A percentile compares a stretch with the other conserved stretches of the same genome.
Conservation (phyloP, 2,888 invertebrate species). For the Blastobasis adustella region DNA sequence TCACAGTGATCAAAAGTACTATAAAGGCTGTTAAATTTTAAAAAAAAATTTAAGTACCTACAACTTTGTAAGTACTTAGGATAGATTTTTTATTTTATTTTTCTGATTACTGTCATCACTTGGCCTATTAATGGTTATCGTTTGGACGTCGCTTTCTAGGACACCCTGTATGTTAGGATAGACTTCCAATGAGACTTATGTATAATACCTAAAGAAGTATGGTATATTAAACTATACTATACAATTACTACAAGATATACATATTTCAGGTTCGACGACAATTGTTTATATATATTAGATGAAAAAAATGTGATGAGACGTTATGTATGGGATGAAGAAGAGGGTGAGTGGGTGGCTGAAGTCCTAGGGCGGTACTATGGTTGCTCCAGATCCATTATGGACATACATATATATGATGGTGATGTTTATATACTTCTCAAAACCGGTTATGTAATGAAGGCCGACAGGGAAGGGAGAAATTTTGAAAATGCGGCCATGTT, state of each 20-base stretch:
- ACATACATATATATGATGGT: constrained; percentile 18
- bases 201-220: too few relatives aligned
- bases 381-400: constrained; percentile 9
- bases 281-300: constrained; percentile 24
- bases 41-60: too few relatives aligned
- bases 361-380: constrained; percentile 23
- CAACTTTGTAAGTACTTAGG: too few relatives aligned
- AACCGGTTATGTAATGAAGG: constrained; percentile 21
- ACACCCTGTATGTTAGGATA: too few relatives aligned
- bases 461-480: constrained; percentile 6
- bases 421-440: constrained; percentile 26
- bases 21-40: too few relatives aligned
- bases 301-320: constrained; percentile 14
- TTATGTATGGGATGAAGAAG: constrained; percentile 5
- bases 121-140: too few relatives aligned
- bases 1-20: too few relatives aligned
- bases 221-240: not conserved
- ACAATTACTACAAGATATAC: not conserved
- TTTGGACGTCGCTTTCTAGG: too few relatives aligned
- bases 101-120: too few relatives aligned
- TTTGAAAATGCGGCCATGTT: not conserved
- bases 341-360: constrained; percentile 14
- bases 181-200: too few relatives aligned
- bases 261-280: constrained; percentile 25
- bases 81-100: too few relatives aligned